Base-by-base conservation (phyloP, 1,140 invertebrate species). In the Drosophila nannoptera region DNA sequence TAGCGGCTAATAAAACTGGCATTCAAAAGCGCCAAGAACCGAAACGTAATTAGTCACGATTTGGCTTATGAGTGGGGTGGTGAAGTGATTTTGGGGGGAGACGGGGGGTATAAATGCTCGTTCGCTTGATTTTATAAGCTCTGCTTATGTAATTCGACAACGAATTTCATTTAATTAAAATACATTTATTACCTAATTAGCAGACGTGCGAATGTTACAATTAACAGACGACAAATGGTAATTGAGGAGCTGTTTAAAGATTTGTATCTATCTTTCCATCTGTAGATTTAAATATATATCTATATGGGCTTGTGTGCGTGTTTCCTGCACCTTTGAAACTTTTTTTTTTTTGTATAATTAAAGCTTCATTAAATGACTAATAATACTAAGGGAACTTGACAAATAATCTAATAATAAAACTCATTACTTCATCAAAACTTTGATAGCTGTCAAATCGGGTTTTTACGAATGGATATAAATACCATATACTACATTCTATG, bases 401-500 rank as follows among this genome's bases (percentile, higher is more conserved):
- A 49, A 71, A 31, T 29, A 61, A 12, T 52, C 71, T 83, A 83
- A 75, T 75, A 78, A 81, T 81, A 81, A 76, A 71, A 61, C 61
- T 62, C 43, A 64, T 82, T 82, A 77, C 55, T 68, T 68, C 36
- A 66, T 65, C 60, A 58, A 60, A 55, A 62, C 43, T 65, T 52
- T 73, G 62, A 54, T 14, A 60, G 62, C 73, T 65, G 69, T 80
- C 73, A 77, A 59, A 59, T 48, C 46, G 16, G 14, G 49, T 46
- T 67, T 73, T 64, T 55, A 55, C 35, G n/a, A n/a, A n/a, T 4
- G 40, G 14, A 43, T 38, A 38, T 9, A 7, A 81, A 63, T 82
- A 77, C 69, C 14, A 43, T 43, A 52, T 16, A 46, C 8, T 29
- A 38, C 48, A 66, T 36, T 49, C 42, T 52, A 12, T 67, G 8